Base-by-base conservation (phyloP, 2,113 vertebrate species). In the Cyanoramphus novaezelandiae region DNA sequence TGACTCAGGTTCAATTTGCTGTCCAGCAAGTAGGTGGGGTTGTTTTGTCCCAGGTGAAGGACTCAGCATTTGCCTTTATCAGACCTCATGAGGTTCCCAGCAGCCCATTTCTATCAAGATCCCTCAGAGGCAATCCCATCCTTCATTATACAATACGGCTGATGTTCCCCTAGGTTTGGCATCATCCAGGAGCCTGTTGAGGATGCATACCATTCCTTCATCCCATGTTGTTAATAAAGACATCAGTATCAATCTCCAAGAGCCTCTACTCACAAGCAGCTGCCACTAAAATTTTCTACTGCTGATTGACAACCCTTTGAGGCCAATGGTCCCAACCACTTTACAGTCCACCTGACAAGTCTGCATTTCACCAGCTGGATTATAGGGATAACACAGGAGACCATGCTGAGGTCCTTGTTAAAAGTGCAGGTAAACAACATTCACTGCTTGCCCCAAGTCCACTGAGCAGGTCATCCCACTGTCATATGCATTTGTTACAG, bases 381-480 rank as follows among this genome's bases (percentile, higher is more conserved):
- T 47, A 31, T 11, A 74, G 25, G 28, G 43, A 62, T 41, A 74
- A 41, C 23, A 33, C 0, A 1, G 37, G n/a, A 79, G 47, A 75
- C 35, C 21, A 64, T 0, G 6, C 27, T 69, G 39, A 7, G 1
- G 23, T 39, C 43, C 35, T 17, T 79, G 37, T 64, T 78, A 4
- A 91, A 53, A 49, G n/a, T 63, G 59, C 85, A 62, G 23, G 33
- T 44, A 79, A 80, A 82, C 62, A 80, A n/a, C 33, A 64, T 6
- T 33, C 57, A 43, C 18, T 2, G 1, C 44, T 24, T 1, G 0
- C 7, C 27, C 52, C 11, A 6, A 2, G 7, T 10, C 25, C 49
- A 46, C 37, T 7, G 27, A 79, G 43, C 11, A 59, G 44, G 37
- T 17, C 43, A 65, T 17, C 13, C 11, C 68, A 20, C 35, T 0